Conservation (phyloP, 1,140 invertebrate species). For the Camponotus pennsylvanicus region DNA sequence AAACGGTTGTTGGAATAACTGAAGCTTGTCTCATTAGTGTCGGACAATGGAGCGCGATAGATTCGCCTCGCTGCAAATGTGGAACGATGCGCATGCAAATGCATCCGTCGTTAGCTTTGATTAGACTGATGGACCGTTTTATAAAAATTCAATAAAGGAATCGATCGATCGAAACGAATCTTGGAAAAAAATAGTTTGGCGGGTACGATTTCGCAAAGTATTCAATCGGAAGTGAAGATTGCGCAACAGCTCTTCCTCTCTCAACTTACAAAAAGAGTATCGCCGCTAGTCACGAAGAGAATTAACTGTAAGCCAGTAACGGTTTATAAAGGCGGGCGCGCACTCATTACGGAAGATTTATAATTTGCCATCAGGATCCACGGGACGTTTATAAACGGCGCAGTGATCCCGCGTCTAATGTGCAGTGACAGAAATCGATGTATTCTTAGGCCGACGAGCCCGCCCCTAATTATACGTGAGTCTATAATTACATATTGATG, state of each 20-base stretch:
- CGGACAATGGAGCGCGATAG: conserved; percentile 50
- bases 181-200: background rate
- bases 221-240: conserved; percentile 21
- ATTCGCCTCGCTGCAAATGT: conserved; percentile 58
- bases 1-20: conserved; percentile 74
- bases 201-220: background rate
- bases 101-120: background rate
- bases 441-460: conserved; percentile 33
- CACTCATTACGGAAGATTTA: conserved; percentile 61
- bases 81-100: conserved; percentile 66
- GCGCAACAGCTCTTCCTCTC: conserved; percentile 22
- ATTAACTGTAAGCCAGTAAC: conserved; percentile 51
- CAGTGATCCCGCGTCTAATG: conserved; percentile 47
- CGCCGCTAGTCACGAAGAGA: conserved; percentile 30
- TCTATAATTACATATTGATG: conserved; percentile 54
- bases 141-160: background rate
- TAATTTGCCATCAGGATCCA: conserved; percentile 52
- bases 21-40: conserved; percentile 68
- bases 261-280: conserved; percentile 23
- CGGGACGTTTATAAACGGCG: conserved; percentile 52
- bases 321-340: conserved; percentile 35
- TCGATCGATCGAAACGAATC: background rate
- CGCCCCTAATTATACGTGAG: conserved; percentile 51
- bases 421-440: conserved; percentile 60
- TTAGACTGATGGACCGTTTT: background rate